A percentile compares a stretch with the other conserved stretches of the same genome.
Evolutionary conservation across 2,888 invertebrate genomes (phyloP).

Genomic region (Orthonychiurus folsomi): DNA sequence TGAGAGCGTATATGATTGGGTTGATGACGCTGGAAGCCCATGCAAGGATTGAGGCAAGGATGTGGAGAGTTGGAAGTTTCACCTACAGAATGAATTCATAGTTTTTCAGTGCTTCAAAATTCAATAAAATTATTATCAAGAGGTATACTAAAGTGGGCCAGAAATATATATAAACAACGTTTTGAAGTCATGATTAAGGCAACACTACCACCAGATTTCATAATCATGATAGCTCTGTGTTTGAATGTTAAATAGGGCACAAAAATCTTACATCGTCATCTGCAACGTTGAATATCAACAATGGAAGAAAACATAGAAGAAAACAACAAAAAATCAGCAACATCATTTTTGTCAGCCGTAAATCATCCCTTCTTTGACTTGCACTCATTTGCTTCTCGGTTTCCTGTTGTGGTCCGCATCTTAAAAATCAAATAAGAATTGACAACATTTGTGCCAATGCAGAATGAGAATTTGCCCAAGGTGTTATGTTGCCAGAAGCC

Average conservation of each 20-base stretch:
- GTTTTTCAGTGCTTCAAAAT: not conserved
- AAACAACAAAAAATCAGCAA: conserved; percentile 78
- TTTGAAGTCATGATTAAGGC: not conserved
- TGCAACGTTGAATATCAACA: conserved; percentile 79
- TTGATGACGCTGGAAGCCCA: conserved; percentile 87
- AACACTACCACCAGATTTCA: no score
- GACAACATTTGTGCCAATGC: conserved; percentile 2
- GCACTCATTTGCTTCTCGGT: conserved; percentile 12
- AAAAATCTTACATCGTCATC: conserved; percentile 59
- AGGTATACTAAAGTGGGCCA: not conserved
- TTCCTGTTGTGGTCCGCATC: conserved; percentile 8
- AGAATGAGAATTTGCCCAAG: not conserved
- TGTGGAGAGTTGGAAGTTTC: conserved; percentile 62
- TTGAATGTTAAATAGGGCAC: no score
- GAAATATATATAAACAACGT: not conserved
- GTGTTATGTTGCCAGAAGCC: not conserved
- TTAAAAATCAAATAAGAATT: not conserved
- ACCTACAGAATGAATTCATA: conserved; percentile 32
- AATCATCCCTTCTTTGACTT: conserved; percentile 55
- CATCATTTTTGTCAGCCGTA: conserved; percentile 75
- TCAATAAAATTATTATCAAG: not conserved
- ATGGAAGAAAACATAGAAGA: conserved; percentile 72
- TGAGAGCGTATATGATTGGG: conserved; percentile 81
- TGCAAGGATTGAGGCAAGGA: conserved; percentile 72
- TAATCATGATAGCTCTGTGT: no score